Evolutionary conservation across 2,888 invertebrate species (phyloP).

Genomic region (Erpobdella octoculata): DNA sequence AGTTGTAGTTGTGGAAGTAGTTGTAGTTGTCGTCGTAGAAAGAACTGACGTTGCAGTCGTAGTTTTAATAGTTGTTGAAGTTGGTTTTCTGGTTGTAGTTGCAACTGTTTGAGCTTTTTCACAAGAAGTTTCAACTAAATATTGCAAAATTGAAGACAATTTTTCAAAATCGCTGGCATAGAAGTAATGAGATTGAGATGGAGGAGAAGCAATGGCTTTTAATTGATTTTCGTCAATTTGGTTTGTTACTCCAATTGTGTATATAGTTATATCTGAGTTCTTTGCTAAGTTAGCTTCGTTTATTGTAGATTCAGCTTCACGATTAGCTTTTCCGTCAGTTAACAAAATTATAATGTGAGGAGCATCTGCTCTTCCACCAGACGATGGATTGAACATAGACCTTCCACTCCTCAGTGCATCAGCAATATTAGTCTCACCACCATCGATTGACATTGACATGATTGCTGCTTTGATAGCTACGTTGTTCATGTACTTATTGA

Average conservation of each 20-base stretch:
- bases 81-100: slow-evolving; percentile 23
- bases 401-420: slow-evolving; percentile 23
- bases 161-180: slow-evolving; percentile 28
- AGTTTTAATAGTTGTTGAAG: slow-evolving; percentile 31
- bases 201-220: slow-evolving; percentile 23
- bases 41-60: slow-evolving; percentile 27
- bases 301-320: slow-evolving; percentile 26
- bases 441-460: slow-evolving; percentile 10
- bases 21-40: slow-evolving; percentile 28
- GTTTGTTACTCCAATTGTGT: slow-evolving; percentile 31
- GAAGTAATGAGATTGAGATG: slow-evolving; percentile 28
- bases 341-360: slow-evolving; percentile 31
- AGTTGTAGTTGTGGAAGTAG: slow-evolving; percentile 33
- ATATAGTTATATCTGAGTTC: slow-evolving; percentile 26
- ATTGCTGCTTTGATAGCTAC: slow-evolving; percentile 5
- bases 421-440: slow-evolving; percentile 33
- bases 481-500: slow-evolving; percentile 11
- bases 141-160: slow-evolving; percentile 17
- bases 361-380: slow-evolving; percentile 28
- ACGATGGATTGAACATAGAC: slow-evolving; percentile 11
- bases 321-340: slow-evolving; percentile 34
- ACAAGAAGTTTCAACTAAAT: slow-evolving; percentile 27
- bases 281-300: slow-evolving; percentile 31
- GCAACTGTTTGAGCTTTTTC: slow-evolving; percentile 17
- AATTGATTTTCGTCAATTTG: slow-evolving; percentile 26